These are phyloP conservation scores for Ochropleura leucogaster DNA, from an alignment of 2,888 invertebrate species.

Conservation along the genomic window DNA sequence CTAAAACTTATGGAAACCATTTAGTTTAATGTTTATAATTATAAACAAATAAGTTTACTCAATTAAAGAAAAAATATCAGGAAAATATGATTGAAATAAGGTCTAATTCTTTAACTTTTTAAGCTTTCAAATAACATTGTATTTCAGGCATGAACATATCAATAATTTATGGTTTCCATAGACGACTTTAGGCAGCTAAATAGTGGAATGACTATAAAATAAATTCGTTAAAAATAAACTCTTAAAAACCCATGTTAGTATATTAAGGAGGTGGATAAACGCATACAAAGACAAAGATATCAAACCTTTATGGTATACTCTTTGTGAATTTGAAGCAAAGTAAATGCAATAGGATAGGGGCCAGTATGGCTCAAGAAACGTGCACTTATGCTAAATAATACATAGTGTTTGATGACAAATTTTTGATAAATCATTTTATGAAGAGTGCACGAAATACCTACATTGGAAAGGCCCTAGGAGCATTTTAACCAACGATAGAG, in stretches of 20 bases:
- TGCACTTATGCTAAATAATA: slow-evolving; percentile 70
- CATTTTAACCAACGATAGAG: background rate
- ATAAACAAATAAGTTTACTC: background rate
- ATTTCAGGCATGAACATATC: background rate
- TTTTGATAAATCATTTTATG: slow-evolving; percentile 10
- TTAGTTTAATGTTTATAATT: slow-evolving; percentile 5
- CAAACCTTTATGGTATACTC: slow-evolving; percentile 15
- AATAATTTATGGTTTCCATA: background rate
- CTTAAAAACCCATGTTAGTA: slow-evolving; percentile 54
- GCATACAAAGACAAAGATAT: slow-evolving; percentile 39
- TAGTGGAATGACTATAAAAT: slow-evolving; percentile 58
- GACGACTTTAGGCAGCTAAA: slow-evolving; percentile 41
- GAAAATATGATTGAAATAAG: background rate
- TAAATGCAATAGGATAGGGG: slow-evolving; percentile 71
- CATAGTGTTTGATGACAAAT: slow-evolving; percentile 36
- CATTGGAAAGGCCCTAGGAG: background rate
- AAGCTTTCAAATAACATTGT: background rate
- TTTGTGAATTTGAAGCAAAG: slow-evolving; percentile 46
- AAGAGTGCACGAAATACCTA: too few species aligned
- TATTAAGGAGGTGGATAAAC: slow-evolving; percentile 39
- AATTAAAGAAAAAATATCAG: slow-evolving; percentile 7
- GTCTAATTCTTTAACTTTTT: background rate
- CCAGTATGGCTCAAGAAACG: slow-evolving; percentile 51
- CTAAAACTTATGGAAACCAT: slow-evolving; percentile 24
- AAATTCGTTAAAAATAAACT: slow-evolving; percentile 54